phyloP scores from a whole-genome alignment of 2,797 vertebrate genomes.

The Varecia variegata region DNA sequence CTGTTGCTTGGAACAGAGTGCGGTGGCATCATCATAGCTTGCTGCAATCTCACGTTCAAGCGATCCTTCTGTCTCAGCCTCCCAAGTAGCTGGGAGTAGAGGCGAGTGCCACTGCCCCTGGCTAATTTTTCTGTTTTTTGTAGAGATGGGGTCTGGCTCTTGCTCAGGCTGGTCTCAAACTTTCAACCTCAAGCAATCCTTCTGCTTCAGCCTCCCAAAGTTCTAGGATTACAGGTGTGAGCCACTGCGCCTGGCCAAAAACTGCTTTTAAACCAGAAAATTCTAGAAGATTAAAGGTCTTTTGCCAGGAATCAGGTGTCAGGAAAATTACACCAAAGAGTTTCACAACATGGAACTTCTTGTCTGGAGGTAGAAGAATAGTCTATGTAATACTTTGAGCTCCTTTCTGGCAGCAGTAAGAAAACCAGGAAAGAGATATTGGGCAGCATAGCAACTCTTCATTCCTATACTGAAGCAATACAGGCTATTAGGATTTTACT shows the following conservation, averaged over 20 bases:
- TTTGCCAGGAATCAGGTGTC: slow-evolving; percentile 1
- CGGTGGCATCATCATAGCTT: neutral
- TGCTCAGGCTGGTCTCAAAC: neutral
- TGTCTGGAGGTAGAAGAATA: neutral
- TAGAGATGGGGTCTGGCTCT: neutral
- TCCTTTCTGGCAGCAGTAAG: slow-evolving; percentile 17
- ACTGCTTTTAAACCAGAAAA: slow-evolving; percentile 36
- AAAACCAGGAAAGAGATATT: neutral
- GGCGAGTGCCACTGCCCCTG: neutral
- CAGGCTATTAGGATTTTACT: neutral
- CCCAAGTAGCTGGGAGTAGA: neutral
- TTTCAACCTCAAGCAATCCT: neutral
- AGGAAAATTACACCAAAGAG: neutral
- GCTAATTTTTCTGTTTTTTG: neutral
- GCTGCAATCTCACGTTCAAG: neutral
- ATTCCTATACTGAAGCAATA: neutral
- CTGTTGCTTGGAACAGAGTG: neutral
- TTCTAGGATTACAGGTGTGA: neutral
- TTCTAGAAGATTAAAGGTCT: neutral
- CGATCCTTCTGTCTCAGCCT: neutral
- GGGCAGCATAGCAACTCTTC: neutral
- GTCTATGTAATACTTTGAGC: neutral
- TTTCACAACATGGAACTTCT: neutral
- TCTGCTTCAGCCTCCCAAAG: neutral
- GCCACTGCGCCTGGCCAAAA: neutral